Evolutionary conservation across 1,140 invertebrate species (phyloP).

Genomic region (Contarinia nasturtii): DNA sequence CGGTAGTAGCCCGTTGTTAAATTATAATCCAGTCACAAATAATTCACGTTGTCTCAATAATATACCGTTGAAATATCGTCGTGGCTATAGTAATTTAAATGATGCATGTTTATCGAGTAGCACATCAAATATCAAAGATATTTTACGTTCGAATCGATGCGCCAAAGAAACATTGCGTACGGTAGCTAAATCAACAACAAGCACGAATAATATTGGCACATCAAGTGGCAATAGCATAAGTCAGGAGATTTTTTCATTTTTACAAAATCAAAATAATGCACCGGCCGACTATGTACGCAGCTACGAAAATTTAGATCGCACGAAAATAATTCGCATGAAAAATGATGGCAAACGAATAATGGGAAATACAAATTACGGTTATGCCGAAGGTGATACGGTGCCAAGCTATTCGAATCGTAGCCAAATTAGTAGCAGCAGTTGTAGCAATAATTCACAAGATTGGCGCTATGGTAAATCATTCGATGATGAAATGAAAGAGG

Average conservation of each 20-base stretch:
- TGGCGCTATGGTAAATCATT: neutral
- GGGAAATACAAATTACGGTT: too few relatives aligned
- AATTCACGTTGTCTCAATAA: neutral
- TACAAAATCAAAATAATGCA: slow-evolving; percentile 1
- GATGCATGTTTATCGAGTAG: slow-evolving; percentile 4
- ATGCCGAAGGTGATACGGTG: too few relatives aligned
- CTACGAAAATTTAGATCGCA: slow-evolving; percentile 3
- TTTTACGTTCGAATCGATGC: neutral
- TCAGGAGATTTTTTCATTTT: slow-evolving; percentile 2
- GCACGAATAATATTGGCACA: neutral
- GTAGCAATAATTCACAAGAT: too few relatives aligned
- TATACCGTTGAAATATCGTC: slow-evolving; percentile 3
- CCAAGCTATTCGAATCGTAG: too few relatives aligned
- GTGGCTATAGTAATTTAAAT: slow-evolving; percentile 5
- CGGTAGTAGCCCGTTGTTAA: slow-evolving; percentile 3
- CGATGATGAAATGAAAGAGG: neutral
- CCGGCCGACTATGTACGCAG: slow-evolving; percentile 1
- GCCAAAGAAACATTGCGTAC: neutral
- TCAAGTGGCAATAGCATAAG: neutral
- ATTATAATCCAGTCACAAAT: neutral
- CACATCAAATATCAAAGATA: slow-evolving; percentile 1
- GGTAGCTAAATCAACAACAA: neutral
- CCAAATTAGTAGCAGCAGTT: too few relatives aligned
- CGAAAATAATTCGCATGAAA: slow-evolving; percentile 4
- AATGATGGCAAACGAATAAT: neutral